Evolutionary conservation across 2,113 vertebrate species (phyloP), one percentile per base, ranked within the genome.

Genomic region (Marcusenius ussheri): DNA sequence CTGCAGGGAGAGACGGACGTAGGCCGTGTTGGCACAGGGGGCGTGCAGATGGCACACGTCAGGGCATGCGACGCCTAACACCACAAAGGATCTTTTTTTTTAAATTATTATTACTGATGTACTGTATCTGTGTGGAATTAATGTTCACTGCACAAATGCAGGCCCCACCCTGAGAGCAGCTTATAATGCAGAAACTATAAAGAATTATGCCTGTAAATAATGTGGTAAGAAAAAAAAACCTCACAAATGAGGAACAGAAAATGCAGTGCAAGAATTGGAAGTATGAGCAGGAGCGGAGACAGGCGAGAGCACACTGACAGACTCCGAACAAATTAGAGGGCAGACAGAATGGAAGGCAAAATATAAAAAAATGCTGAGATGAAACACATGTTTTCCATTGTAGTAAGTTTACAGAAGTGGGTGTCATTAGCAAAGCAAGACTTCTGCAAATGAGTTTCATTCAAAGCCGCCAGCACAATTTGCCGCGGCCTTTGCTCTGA

Each of bases 1-100:
- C 98, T 98, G 92, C 47, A 62, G 35, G 17, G 0, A 58, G 21
- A 19, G 8, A 66, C 3, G 7, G 53, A 5, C 3, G 1, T 0
- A 9, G 39, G 35, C 21, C 6, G 35, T 8, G 80, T 24, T 0
- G 6, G 39, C 3, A 46, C 6, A n/a, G 42, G 45, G 39, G 35
- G 3, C 19, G 15, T 19, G 58, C 58, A 31, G 62, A 27, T 1
- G 24, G n/a, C 62, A 31, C 9, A 27, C 10, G 10, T 27, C 9
- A 62, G 58, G 9, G 62, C 62, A 70, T 31, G 62, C 27, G 15
- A 70, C 3, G 1, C 27, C 11, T 31, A 31, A 31, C 62, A 31
- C n/a, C 62, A 31, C n/a, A 31, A 70, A 70, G 10, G n/a, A 50
- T 66, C n/a, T 27, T 2, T 62, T 27, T 66, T 27, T 11, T 7